Evolutionary conservation across 1,140 invertebrate genomes (phyloP).

Genomic region (Megathymus violae): DNA sequence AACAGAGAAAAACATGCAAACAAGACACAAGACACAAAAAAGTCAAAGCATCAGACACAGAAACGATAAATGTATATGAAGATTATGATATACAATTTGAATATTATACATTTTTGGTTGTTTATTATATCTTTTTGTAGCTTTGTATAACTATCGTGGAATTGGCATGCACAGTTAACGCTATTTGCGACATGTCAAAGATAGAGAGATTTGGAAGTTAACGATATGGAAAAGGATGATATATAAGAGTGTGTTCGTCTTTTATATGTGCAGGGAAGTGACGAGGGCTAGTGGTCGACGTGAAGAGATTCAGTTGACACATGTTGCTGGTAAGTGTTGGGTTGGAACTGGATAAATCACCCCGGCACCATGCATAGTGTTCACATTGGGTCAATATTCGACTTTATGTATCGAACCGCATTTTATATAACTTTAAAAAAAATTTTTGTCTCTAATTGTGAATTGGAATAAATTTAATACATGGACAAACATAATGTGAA

Average conservation of each 20-base stretch:
- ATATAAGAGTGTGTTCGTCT: slow-evolving; percentile 79
- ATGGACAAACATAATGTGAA: too few species aligned
- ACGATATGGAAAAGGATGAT: slow-evolving; percentile 53
- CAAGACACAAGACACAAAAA: slow-evolving; percentile 61
- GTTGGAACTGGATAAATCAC: neutral
- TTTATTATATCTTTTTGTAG: slow-evolving; percentile 66
- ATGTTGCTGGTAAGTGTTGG: slow-evolving; percentile 53
- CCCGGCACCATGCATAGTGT: slow-evolving; percentile 5
- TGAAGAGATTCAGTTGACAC: slow-evolving; percentile 49
- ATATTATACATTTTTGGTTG: slow-evolving; percentile 57
- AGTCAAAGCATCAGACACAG: slow-evolving; percentile 51
- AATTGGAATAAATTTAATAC: neutral
- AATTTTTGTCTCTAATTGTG: neutral
- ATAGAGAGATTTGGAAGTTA: slow-evolving; percentile 51
- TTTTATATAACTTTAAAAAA: too few species aligned
- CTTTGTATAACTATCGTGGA: slow-evolving; percentile 61
- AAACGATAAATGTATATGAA: slow-evolving; percentile 42
- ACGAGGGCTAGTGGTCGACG: slow-evolving; percentile 45
- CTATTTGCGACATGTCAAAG: slow-evolving; percentile 64
- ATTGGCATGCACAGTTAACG: slow-evolving; percentile 77
- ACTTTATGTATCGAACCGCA: too few species aligned
- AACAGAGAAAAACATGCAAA: slow-evolving; percentile 51
- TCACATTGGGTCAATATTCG: neutral
- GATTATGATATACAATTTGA: slow-evolving; percentile 35
- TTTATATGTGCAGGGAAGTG: slow-evolving; percentile 81